Percentiles rank a stretch among this genome's conserved stretches.
Conservation (phyloP, 2,888 invertebrate genomes). For the Mesopsocus fuscifrons region DNA sequence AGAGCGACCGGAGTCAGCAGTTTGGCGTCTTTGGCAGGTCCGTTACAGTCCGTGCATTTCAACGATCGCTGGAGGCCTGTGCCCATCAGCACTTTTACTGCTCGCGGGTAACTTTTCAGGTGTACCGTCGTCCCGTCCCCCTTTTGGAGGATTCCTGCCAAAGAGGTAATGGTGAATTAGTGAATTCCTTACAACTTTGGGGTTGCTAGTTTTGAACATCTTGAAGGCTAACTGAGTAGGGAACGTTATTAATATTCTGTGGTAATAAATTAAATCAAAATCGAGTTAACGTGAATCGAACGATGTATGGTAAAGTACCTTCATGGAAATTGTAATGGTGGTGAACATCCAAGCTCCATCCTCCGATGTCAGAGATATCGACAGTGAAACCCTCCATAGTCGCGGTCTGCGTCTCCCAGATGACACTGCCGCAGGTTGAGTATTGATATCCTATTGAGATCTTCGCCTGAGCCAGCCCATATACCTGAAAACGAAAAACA, state of each 20-base stretch:
- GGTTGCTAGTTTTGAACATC: too few species aligned
- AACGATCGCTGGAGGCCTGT: slow-evolving; percentile 72
- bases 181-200: too few species aligned
- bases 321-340: slow-evolving; percentile 98
- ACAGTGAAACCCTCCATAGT: slow-evolving; percentile 90
- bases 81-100: slow-evolving; percentile 82
- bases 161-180: too few species aligned
- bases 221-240: too few species aligned
- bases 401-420: slow-evolving; percentile 92
- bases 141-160: slow-evolving; percentile 71
- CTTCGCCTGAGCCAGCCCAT: slow-evolving; percentile 71
- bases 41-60: slow-evolving; percentile 74
- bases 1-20: slow-evolving; percentile 85
- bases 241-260: too few species aligned
- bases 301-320: too few species aligned
- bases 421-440: slow-evolving; percentile 61
- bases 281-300: slow-evolving; percentile 6
- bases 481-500: slow-evolving; percentile 35
- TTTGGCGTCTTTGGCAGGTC: slow-evolving; percentile 66
- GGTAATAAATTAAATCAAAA: neutral
- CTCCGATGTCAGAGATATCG: slow-evolving; percentile 90
- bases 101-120: slow-evolving; percentile 79
- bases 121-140: slow-evolving; percentile 92
- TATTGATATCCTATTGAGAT: slow-evolving; percentile 92
- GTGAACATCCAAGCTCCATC: slow-evolving; percentile 95